phyloP scores from a whole-genome alignment of 2,113 vertebrate species.

The Hypanus sabinus region DNA sequence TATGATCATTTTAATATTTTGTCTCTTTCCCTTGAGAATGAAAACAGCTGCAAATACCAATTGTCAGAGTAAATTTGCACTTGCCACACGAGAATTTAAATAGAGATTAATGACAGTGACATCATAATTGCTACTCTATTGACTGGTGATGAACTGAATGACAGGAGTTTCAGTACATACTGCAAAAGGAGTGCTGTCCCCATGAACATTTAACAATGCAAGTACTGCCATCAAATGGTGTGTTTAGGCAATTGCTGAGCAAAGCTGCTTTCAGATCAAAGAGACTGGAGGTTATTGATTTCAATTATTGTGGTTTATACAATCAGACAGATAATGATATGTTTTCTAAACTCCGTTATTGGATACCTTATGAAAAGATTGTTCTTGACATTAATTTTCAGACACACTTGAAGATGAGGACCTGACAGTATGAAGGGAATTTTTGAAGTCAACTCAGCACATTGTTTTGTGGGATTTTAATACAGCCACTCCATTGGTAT shows the following conservation, averaged over 20 bases:
- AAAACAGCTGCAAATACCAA: neutral
- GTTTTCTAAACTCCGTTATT: neutral
- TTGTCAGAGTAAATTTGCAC: neutral
- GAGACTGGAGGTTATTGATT: neutral
- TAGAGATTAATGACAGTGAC: neutral
- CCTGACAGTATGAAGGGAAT: too few relatives aligned
- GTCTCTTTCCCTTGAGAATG: neutral
- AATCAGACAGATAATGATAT: neutral
- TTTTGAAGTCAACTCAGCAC: too few relatives aligned
- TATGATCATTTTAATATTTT: neutral
- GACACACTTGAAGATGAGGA: too few relatives aligned
- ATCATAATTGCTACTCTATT: neutral
- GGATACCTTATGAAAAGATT: neutral
- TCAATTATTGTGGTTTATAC: neutral
- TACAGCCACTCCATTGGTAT: too few relatives aligned
- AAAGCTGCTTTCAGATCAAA: neutral
- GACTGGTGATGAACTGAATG: neutral
- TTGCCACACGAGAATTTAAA: neutral
- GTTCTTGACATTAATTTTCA: neutral
- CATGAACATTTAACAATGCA: neutral
- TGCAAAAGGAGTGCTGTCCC: neutral
- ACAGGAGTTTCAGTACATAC: neutral
- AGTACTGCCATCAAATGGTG: conserved; percentile 31
- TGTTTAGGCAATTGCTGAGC: neutral
- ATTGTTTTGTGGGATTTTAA: too few relatives aligned